A percentile compares a stretch with the other conserved stretches of the same genome.
Evolutionary conservation across 2,113 vertebrate genomes (phyloP).

Genomic region (Hemicordylus capensis): DNA sequence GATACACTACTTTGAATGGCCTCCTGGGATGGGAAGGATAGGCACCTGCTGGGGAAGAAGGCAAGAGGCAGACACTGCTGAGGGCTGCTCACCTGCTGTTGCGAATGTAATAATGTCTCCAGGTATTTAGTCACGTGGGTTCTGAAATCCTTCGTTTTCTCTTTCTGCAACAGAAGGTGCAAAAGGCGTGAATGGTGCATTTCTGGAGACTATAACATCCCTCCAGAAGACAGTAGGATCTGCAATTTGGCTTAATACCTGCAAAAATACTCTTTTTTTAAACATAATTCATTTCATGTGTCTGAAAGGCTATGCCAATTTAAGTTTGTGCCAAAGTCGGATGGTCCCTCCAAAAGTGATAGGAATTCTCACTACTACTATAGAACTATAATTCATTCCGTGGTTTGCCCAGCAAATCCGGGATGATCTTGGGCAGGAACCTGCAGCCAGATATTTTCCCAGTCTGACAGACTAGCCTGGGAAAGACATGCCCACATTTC

Average conservation of each 20-base stretch:
- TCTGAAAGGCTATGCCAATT: background rate
- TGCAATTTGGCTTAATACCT: background rate
- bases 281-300: too few species aligned
- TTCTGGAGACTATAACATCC: background rate
- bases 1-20: too few species aligned
- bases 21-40: background rate
- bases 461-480: background rate
- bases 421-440: background rate
- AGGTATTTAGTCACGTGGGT: conserved; percentile 90
- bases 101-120: conserved; percentile 87
- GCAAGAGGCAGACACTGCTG: background rate
- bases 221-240: background rate
- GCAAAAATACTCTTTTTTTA: background rate
- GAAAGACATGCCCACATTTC: background rate
- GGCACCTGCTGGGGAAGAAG: background rate
- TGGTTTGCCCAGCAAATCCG: background rate
- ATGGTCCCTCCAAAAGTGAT: too few species aligned
- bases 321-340: background rate
- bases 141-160: conserved; percentile 93
- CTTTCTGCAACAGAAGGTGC: conserved; percentile 81
- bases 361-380: too few species aligned
- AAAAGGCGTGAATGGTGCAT: too few species aligned
- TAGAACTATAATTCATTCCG: background rate
- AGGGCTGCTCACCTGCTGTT: conserved; percentile 88
- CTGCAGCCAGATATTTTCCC: background rate